Base-by-base conservation (phyloP, 2,797 vertebrate genomes). In the Rallus crepitans region DNA sequence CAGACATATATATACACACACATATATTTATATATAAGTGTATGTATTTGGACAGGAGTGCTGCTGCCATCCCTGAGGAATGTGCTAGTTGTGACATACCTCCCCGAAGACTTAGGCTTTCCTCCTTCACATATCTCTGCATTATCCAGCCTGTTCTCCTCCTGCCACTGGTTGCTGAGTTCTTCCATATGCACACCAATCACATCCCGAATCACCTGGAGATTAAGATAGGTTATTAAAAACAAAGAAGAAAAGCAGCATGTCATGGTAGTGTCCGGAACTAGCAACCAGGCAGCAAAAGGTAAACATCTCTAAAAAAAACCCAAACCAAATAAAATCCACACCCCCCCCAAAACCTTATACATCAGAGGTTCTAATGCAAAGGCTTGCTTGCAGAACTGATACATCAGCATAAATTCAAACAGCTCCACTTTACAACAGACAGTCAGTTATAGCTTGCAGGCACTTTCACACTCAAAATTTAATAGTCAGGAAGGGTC, bases 171-270 rank as follows among this genome's bases (percentile, higher is more conserved):
- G 80, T 95, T 98, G 93, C 97, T 93, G 31, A 99, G 98, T 88
- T 99, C 99, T 71, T 98, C 98, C 94, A 99, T 99, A 97, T 99
- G 99, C n/a, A 99, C 99, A 31, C 95, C 98, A 89, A 99, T 99
- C 89, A 99, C 99, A 87, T 99, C 99, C 66, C 99, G 98, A 91
- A 99, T 99, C 63, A 99, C 99, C 99, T 99, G 81, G 10, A 87
- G 39, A 88, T 83, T 21, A 80, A 88, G 18, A 70, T 19, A 39
- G 0, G 48, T 63, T 50, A 52, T 63, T 50, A 18, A 82, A 55
- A 70, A 59, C 28, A 70, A 73, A 23, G 12, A 53, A 79, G 12
- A 50, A 79, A 92, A 69, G 23, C 48, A 15, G 40, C 5, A 20
- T 35, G 37, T 24, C 27, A 42, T 5, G 10, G 18, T 12, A 92